These are phyloP conservation scores for Fragum sueziense DNA, from an alignment of 2,888 invertebrate genomes.

Conservation along the genomic window DNA sequence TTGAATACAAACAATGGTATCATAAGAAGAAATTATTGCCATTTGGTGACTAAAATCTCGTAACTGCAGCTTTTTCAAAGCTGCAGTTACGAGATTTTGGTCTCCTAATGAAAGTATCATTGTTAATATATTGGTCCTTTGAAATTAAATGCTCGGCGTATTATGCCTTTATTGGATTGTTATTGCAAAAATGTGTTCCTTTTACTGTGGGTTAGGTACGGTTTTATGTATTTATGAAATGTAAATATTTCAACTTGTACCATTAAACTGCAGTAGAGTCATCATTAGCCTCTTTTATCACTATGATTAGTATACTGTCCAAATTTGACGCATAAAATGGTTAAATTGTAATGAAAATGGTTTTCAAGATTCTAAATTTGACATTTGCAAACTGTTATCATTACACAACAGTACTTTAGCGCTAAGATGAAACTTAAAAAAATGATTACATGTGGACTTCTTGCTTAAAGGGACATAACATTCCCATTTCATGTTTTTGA, in stretches of 20 bases:
- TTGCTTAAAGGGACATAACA: too few species aligned
- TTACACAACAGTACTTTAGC: too few species aligned
- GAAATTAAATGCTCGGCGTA: conserved; percentile 55
- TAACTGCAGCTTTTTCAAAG: too few species aligned
- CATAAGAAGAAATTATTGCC: conserved; percentile 54
- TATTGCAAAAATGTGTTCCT: conserved; percentile 48
- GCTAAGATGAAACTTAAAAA: too few species aligned
- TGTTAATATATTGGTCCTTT: conserved; percentile 42
- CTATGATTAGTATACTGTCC: neutral
- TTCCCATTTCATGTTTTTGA: too few species aligned
- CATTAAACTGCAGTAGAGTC: conserved; percentile 45
- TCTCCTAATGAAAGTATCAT: too few species aligned
- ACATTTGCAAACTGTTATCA: too few species aligned
- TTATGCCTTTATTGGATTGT: conserved; percentile 49
- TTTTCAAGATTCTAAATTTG: neutral
- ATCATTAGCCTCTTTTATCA: conserved; percentile 53
- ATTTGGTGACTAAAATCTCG: conserved; percentile 46
- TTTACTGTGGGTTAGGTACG: conserved; percentile 42
- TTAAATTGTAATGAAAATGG: neutral
- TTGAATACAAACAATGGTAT: conserved; percentile 58
- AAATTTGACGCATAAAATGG: neutral
- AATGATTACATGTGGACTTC: too few species aligned
- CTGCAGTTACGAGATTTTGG: too few species aligned
- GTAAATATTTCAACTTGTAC: conserved; percentile 53
- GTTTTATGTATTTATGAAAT: conserved; percentile 48